Evolutionary conservation across 2,888 invertebrate genomes (phyloP).

Genomic region (Pedicia rivosa): DNA sequence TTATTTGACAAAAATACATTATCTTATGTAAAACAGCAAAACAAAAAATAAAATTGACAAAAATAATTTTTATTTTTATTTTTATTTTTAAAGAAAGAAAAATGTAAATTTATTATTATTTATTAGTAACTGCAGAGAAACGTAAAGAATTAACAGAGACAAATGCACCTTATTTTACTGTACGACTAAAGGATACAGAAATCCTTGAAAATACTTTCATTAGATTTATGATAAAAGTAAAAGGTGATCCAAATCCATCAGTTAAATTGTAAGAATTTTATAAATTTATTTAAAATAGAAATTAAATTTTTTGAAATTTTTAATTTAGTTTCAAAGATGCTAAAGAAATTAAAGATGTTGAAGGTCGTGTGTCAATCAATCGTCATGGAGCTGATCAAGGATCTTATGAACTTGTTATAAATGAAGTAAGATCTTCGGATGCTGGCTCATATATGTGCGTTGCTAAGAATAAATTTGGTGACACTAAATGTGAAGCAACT

Average conservation of each 20-base stretch:
- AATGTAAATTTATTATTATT: background rate
- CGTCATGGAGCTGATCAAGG: constrained; percentile 63
- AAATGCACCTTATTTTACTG: constrained; percentile 68
- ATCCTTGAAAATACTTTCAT: constrained; percentile 72
- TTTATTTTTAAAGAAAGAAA: background rate
- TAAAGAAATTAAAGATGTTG: constrained; percentile 48
- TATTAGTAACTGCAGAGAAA: constrained; percentile 2
- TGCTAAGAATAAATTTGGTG: constrained; percentile 69
- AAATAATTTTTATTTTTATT: no score
- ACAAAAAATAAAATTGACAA: no score
- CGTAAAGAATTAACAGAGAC: constrained; percentile 41
- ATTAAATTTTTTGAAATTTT: constrained; percentile 5
- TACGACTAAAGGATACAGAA: constrained; percentile 76
- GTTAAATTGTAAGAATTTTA: constrained; percentile 64
- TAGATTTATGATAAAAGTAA: constrained; percentile 75
- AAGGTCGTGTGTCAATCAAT: constrained; percentile 51
- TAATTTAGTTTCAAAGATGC: constrained; percentile 63
- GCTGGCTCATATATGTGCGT: constrained; percentile 73
- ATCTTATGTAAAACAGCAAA: no score
- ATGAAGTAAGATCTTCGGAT: constrained; percentile 60
- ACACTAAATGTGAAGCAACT: constrained; percentile 53
- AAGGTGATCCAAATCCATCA: constrained; percentile 76
- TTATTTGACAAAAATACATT: no score
- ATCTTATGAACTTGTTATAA: constrained; percentile 76
- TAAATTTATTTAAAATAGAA: background rate